Evolutionary conservation across 2,113 vertebrate species (phyloP).

Genomic region (Bubo blakistoni): DNA sequence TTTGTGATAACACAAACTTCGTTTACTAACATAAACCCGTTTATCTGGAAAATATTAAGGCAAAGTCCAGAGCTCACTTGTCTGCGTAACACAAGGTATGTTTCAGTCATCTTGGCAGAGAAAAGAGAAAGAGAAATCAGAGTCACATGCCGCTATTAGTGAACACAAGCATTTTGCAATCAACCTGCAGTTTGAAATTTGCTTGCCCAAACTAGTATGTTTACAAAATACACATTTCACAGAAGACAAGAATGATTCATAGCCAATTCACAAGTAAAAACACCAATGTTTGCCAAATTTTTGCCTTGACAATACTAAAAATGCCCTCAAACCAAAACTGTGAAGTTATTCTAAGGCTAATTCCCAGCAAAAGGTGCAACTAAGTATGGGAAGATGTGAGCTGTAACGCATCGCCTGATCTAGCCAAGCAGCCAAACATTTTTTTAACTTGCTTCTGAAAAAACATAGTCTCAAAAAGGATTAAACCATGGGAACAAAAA

Average conservation of each 20-base stretch:
- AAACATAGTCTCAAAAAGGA: not conserved
- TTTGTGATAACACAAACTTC: not conserved
- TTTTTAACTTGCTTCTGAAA: not conserved
- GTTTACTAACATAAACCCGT: not conserved
- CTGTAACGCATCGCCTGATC: not conserved
- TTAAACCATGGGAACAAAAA: not conserved
- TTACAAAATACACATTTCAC: not conserved
- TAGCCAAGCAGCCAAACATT: not conserved
- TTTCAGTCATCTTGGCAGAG: not conserved
- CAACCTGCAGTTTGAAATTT: not conserved
- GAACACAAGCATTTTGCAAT: not conserved
- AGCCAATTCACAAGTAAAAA: not conserved
- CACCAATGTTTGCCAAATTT: not conserved
- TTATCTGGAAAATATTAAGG: not conserved
- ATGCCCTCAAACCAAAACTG: not conserved
- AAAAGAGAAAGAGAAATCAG: not conserved
- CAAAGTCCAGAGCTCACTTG: not conserved
- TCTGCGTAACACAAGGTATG: not conserved
- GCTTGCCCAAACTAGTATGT: not conserved
- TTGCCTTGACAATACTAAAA: not conserved
- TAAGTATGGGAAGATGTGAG: not conserved
- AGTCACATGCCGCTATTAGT: accelerated
- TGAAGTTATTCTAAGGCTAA: not conserved
- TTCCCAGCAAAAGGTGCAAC: not conserved
- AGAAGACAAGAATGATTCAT: not conserved